These are phyloP conservation scores for Tryphoninae sp. DNA, from an alignment of 2,888 invertebrate genomes.

Conservation along the genomic window DNA sequence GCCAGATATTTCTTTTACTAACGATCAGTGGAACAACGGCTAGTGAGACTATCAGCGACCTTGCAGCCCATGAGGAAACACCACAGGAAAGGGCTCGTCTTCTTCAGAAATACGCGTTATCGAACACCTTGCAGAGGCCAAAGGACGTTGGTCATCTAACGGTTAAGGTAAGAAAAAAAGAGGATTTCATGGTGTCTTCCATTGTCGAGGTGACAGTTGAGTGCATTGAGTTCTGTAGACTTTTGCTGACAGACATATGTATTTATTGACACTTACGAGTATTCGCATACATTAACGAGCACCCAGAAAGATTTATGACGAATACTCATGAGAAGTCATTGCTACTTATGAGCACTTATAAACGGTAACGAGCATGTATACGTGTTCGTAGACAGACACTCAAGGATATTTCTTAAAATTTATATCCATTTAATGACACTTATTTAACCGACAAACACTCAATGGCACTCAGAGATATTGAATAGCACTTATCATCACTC, in stretches of 20 bases:
- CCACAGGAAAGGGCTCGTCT: constrained; percentile 85
- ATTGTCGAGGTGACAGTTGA: neutral
- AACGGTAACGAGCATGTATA: neutral
- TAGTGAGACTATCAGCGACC: constrained; percentile 95
- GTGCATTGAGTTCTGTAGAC: neutral
- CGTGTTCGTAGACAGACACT: neutral
- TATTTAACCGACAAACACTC: too few species aligned
- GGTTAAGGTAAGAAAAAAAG: constrained; percentile 92
- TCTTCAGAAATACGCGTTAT: constrained; percentile 74
- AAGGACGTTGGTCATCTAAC: constrained; percentile 96
- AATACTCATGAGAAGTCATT: neutral
- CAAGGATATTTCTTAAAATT: neutral
- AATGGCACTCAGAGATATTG: too few species aligned
- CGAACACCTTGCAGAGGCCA: constrained; percentile 86
- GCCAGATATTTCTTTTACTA: constrained; percentile 91
- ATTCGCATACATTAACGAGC: neutral
- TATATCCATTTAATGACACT: neutral
- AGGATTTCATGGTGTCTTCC: too few species aligned
- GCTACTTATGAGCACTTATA: neutral
- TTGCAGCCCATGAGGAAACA: constrained; percentile 92
- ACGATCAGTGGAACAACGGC: constrained; percentile 98
- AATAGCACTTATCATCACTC: neutral
- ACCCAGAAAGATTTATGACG: neutral
- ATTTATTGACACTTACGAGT: neutral
- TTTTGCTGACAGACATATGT: neutral